These are phyloP conservation scores for Colius striatus DNA, from an alignment of 2,113 vertebrate species.

Conservation along the genomic window DNA sequence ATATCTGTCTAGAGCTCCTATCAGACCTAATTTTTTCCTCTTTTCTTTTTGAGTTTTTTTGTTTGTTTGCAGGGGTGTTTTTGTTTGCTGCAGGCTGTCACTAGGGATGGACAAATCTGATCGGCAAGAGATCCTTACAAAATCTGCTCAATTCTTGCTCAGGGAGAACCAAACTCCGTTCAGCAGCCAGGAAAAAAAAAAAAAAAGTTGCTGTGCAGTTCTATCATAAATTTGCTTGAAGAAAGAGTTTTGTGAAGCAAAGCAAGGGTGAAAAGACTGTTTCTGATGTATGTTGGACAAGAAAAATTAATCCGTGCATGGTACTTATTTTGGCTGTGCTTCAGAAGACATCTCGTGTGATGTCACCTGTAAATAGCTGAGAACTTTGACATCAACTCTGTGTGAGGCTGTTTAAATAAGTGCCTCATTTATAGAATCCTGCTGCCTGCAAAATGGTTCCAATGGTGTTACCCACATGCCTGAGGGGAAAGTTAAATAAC, in stretches of 20 bases:
- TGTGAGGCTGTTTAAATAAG: conserved; percentile 85
- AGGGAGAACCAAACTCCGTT: not conserved
- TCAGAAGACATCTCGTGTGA: conserved; percentile 74
- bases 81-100: not conserved
- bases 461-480: conserved; percentile 82
- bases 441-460: conserved; percentile 85
- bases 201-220: not conserved
- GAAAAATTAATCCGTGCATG: conserved; percentile 52
- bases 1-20: not conserved
- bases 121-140: not conserved
- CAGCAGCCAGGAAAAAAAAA: not conserved
- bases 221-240: not conserved
- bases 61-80: not conserved
- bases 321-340: conserved; percentile 33
- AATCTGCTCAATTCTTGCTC: not conserved
- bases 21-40: not conserved
- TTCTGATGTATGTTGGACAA: conserved; percentile 56
- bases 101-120: not conserved
- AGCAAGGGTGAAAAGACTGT: not conserved
- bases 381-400: conserved; percentile 82
- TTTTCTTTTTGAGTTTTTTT: not conserved
- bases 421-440: conserved; percentile 83
- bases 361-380: conserved; percentile 85
- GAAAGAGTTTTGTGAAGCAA: not conserved
- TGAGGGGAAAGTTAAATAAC: conserved; percentile 73